Percentiles rank a stretch among this genome's conserved stretches.
Conservation (phyloP, 2,113 vertebrate species). For the Fregetta grallaria region DNA sequence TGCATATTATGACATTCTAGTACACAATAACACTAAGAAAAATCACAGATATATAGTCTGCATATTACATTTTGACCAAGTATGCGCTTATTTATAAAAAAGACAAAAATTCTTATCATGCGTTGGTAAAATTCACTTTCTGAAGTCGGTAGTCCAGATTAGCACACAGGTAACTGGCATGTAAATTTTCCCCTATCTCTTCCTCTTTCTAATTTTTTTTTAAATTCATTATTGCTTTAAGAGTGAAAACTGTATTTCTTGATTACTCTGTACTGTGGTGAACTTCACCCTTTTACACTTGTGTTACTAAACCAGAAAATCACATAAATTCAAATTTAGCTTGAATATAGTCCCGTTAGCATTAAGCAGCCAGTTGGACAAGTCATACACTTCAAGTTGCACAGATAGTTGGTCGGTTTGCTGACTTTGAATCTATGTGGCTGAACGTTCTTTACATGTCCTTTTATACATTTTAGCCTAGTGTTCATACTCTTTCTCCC, state of each 20-base stretch:
- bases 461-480: background rate
- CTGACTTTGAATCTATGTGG: background rate
- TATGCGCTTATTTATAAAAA: background rate
- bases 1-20: background rate
- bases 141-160: background rate
- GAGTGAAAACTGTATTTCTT: background rate
- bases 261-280: background rate
- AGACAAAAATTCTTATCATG: background rate
- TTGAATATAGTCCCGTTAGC: accelerated
- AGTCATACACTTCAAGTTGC: accelerated
- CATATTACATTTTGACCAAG: background rate
- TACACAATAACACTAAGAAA: background rate
- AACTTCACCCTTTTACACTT: background rate
- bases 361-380: background rate
- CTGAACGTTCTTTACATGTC: background rate
- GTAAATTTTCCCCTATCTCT: background rate
- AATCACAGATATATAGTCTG: background rate
- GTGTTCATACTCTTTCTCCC: slow-evolving; percentile 1
- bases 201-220: background rate
- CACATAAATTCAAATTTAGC: background rate
- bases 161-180: background rate
- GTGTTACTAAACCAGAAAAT: background rate
- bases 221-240: background rate
- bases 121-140: background rate
- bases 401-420: accelerated